Conservation (phyloP, 2,113 vertebrate species). For the Perca fluviatilis region DNA sequence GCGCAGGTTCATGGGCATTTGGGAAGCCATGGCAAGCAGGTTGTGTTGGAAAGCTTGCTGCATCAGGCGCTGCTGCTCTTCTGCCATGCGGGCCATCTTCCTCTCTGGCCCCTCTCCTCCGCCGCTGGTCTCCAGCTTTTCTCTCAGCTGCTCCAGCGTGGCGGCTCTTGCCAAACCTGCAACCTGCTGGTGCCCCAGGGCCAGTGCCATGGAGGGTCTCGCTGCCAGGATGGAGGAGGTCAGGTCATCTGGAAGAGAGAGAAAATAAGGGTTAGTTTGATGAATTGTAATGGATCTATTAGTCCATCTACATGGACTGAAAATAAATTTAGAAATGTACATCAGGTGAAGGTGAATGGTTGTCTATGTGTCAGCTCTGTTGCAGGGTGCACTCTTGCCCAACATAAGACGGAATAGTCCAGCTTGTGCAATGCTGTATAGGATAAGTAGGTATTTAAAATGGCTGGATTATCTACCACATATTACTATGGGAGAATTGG, state of each 20-base stretch:
- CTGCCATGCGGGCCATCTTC: constrained; percentile 87
- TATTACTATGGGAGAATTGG: neutral
- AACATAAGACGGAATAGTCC: neutral
- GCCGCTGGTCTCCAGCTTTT: constrained; percentile 88
- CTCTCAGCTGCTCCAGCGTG: constrained; percentile 93
- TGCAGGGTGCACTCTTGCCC: too few species aligned
- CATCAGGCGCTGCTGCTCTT: constrained; percentile 94
- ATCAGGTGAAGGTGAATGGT: neutral
- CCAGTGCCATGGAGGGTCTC: constrained; percentile 86
- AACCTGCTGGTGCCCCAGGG: constrained; percentile 88
- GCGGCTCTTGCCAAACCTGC: constrained; percentile 85
- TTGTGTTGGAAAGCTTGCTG: constrained; percentile 96
- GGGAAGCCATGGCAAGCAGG: constrained; percentile 91
- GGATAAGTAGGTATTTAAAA: neutral
- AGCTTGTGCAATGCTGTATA: neutral
- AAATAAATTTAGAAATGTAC: neutral
- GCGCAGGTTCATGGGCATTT: constrained; percentile 92
- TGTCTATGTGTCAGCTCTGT: too few species aligned
- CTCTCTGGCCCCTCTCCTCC: constrained; percentile 91
- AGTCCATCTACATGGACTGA: neutral
- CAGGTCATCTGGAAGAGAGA: constrained; percentile 76
- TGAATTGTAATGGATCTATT: neutral
- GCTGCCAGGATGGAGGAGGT: constrained; percentile 85
- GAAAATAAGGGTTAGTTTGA: neutral
- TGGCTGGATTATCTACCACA: neutral